Conservation (phyloP, 2,888 invertebrate species). For the Tortricodes alternella region DNA sequence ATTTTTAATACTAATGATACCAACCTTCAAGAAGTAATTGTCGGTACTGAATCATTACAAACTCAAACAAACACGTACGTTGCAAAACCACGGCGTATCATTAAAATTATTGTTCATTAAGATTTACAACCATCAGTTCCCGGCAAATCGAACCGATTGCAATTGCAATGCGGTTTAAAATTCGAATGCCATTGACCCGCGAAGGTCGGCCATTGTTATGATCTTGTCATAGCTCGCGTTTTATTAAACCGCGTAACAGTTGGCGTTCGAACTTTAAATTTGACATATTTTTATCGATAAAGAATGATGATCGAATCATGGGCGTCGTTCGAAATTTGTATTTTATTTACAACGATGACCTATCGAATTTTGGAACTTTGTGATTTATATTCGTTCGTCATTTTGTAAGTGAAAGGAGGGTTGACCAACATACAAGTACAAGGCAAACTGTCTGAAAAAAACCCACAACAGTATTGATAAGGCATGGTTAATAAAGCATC, state of each 20-base stretch:
- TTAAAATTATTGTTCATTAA: slow-evolving; percentile 26
- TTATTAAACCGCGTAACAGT: not conserved
- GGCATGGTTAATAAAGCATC: too few relatives aligned
- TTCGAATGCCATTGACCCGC: slow-evolving; percentile 27
- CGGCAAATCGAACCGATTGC: slow-evolving; percentile 11
- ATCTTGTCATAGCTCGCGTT: slow-evolving; percentile 7
- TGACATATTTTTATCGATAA: not conserved
- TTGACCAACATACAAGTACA: too few relatives aligned
- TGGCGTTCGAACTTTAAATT: not conserved
- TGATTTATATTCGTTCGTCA: too few relatives aligned
- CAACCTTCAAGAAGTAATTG: slow-evolving; percentile 11
- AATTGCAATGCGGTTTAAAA: slow-evolving; percentile 21
- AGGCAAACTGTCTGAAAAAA: too few relatives aligned
- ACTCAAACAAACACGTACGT: slow-evolving; percentile 7
- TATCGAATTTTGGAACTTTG: too few relatives aligned
- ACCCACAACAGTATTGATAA: too few relatives aligned
- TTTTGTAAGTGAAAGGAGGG: too few relatives aligned
- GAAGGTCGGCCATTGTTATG: slow-evolving; percentile 30
- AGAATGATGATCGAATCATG: too few relatives aligned
- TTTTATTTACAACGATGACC: too few relatives aligned
- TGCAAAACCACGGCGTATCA: slow-evolving; percentile 16
- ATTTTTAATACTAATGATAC: slow-evolving; percentile 3
- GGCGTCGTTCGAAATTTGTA: too few relatives aligned
- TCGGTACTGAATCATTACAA: slow-evolving; percentile 10
- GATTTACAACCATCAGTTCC: slow-evolving; percentile 24